phyloP scores from a whole-genome alignment of 2,113 vertebrate species.

The Peucedramus taeniatus region DNA sequence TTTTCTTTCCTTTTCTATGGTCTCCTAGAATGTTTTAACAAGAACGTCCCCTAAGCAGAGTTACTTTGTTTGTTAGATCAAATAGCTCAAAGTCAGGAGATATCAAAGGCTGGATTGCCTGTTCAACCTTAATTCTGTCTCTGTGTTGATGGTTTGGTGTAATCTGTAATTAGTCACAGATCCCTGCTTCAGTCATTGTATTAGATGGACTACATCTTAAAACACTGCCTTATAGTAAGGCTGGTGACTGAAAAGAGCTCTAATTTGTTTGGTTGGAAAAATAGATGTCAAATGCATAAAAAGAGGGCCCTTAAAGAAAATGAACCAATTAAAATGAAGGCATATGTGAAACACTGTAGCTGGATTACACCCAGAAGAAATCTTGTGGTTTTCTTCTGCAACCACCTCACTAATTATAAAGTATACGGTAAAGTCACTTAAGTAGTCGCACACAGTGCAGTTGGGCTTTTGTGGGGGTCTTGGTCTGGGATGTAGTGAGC shows the following conservation, averaged over 20 bases:
- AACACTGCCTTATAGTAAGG: background rate
- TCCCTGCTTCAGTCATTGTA: constrained; percentile 50
- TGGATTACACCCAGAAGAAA: constrained; percentile 33
- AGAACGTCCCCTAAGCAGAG: background rate
- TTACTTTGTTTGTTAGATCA: background rate
- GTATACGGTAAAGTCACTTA: background rate
- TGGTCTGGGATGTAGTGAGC: background rate
- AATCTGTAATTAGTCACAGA: constrained; percentile 39
- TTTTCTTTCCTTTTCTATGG: background rate
- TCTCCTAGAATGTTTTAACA: background rate
- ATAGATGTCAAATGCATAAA: background rate
- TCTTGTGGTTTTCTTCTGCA: constrained; percentile 1
- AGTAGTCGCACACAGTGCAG: background rate
- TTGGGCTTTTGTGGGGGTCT: background rate
- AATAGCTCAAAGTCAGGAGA: background rate
- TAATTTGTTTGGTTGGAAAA: background rate
- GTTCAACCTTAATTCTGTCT: constrained; percentile 46
- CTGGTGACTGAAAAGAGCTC: background rate
- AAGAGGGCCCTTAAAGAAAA: background rate
- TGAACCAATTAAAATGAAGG: background rate
- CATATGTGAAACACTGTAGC: background rate
- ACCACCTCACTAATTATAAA: background rate
- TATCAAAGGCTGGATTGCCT: background rate
- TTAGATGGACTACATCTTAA: constrained; percentile 12
- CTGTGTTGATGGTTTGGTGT: constrained; percentile 8